These are phyloP conservation scores for Leptobrachium ailaonicum DNA, from an alignment of 2,113 vertebrate genomes.

Conservation along the genomic window DNA sequence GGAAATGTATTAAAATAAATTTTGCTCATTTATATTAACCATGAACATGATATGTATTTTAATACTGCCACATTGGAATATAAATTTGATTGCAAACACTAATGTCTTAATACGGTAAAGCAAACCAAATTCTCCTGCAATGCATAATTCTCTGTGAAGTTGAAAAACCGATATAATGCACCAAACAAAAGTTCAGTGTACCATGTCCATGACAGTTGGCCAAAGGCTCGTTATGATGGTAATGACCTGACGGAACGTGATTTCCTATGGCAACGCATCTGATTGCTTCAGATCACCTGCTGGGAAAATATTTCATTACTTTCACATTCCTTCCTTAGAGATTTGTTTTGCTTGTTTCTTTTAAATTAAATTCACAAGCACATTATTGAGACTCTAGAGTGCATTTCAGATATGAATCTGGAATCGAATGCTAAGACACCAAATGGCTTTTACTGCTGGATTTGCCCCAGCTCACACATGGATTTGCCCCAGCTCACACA, in stretches of 20 bases:
- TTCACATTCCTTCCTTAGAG: slow-evolving; percentile 74
- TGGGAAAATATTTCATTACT: slow-evolving; percentile 85
- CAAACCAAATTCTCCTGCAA: neutral
- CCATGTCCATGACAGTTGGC: slow-evolving; percentile 82
- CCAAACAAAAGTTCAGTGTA: slow-evolving; percentile 80
- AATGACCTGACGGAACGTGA: slow-evolving; percentile 78
- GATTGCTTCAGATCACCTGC: slow-evolving; percentile 77
- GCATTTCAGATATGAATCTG: slow-evolving; percentile 56
- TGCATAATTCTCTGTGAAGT: slow-evolving; percentile 70
- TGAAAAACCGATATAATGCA: slow-evolving; percentile 82
- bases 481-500: too few species aligned
- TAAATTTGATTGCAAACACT: neutral
- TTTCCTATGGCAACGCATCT: slow-evolving; percentile 73
- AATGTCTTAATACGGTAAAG: neutral
- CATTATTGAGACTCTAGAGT: slow-evolving; percentile 73
- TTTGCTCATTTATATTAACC: too few species aligned
- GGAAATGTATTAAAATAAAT: too few species aligned
- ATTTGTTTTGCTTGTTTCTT: slow-evolving; percentile 79
- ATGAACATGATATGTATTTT: too few species aligned
- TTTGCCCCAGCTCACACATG: too few species aligned
- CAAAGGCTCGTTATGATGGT: slow-evolving; percentile 82
- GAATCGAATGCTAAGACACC: slow-evolving; percentile 33
- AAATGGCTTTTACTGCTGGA: slow-evolving; percentile 36
- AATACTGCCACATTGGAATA: neutral
- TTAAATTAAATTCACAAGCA: slow-evolving; percentile 79